Evolutionary conservation across 2,113 vertebrate genomes (phyloP), one percentile per base, ranked within the genome.

Genomic region (Amazona guildingii): DNA sequence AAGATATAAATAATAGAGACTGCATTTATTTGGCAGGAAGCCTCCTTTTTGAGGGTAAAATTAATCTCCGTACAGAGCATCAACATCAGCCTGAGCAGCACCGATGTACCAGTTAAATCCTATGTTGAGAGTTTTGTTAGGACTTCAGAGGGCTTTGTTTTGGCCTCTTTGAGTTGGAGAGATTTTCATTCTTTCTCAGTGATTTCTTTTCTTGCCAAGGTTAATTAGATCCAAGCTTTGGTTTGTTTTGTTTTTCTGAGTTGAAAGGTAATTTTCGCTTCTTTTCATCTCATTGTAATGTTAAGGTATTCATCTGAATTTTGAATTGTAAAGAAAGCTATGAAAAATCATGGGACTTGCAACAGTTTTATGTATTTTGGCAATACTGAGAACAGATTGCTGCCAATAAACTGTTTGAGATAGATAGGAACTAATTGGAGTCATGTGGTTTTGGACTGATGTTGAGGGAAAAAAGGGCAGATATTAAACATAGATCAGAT

Each of bases 371-470:
- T 97, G 95, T 96, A 94, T 97, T 98, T 97, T 95, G 97, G 96
- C 95, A 97, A 97, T 91, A 73, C 86, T 84, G 92, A 92, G 95
- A 97, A 95, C 92, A 97, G 89, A 97, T 77, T 97, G 91, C 96
- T 98, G 97, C 98, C 97, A 98, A 97, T 96, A 97, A 97, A 93
- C 63, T 67, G 92, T 97, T 96, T 96, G 97, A 98, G 96, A 98
- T 97, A 98, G 97, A 98, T 95, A 97, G 96, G 90, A 97, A 97
- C 96, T 98, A 98, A 98, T 98, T 98, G 96, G 97, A 98, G 97
- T 97, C 96, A 97, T 97, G 97, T 96, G 97, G 93, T 75, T 97
- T 97, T 97, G 94, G 94, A 95, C 96, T 97, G 97, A 97, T 95
- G 96, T 91, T 96, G 94, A 90, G 84, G 92, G 43, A 1, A 83